Base-by-base conservation (phyloP, 2,888 invertebrate genomes). In the Agriotes lineatus region DNA sequence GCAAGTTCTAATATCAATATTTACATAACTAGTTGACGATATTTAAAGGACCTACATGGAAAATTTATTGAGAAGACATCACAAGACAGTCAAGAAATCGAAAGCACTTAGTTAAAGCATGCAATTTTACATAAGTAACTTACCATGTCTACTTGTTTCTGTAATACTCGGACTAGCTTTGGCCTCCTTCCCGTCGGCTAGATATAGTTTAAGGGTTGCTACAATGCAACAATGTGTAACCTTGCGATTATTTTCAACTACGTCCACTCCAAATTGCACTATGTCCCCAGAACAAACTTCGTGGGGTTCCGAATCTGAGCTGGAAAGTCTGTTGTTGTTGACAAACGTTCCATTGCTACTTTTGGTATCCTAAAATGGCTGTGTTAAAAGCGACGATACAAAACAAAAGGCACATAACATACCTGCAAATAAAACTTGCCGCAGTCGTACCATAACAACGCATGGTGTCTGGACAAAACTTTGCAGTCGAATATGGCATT, bases 401-500 rank as follows among this genome's bases (percentile, higher is more conserved):
- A 10, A 30, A 42, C 12, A n/a, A n/a, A n/a, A n/a, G 12, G 48
- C 0, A 18, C 20, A 64, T 60, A 16, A 83, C 87, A 88, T 85
- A 94, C 94, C 86, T 92, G 92, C 56, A 93, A 88, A 84, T 89
- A 93, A 83, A 93, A 93, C 86, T 95, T 97, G 76, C 96, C 97
- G 30, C 69, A 66, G 30, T 78, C 78, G 85, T 95, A 98, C 95
- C 96, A 99, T 61, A 99, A 86, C 72, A 98, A 88, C 20, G 99
- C 99, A 88, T 99, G 99, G 84, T 99, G 97, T 76, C 99, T 89
- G 2, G 99, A 99, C 66, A 99, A 88, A 60, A 99, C 99, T 86
- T 99, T 96, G 85, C 99, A 99, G 86, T 99, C 99, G 85, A 99
- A 99, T 82, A 99, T 97, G 58, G 97, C 98, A 89, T 99, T 99